Percentiles rank a stretch among this genome's conserved stretches.
Conservation (phyloP, 2,113 vertebrate species). For the Passer montanus region DNA sequence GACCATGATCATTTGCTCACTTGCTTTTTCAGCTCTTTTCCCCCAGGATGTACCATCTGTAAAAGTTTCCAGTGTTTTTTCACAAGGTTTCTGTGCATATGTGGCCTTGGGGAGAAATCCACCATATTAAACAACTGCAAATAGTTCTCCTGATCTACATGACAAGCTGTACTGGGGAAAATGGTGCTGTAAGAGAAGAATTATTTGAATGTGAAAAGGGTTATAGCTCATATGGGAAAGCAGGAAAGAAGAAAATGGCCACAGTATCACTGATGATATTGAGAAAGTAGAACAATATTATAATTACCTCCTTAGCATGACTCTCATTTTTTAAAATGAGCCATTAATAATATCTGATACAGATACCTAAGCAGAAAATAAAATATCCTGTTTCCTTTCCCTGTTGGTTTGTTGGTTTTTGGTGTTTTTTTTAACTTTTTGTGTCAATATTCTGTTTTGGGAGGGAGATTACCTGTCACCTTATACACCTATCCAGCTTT, state of each 20-base stretch:
- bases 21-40: background rate
- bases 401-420: background rate
- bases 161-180: background rate
- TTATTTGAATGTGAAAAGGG: background rate
- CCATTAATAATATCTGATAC: background rate
- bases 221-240: conserved; percentile 12
- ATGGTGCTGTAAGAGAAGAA: background rate
- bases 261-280: background rate
- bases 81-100: background rate
- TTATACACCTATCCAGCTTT: background rate
- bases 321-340: background rate
- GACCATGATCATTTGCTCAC: background rate
- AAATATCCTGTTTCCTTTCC: background rate
- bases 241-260: background rate
- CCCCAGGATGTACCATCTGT: background rate
- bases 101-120: conserved; percentile 12
- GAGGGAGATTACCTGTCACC: background rate
- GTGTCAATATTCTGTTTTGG: background rate
- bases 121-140: conserved; percentile 5
- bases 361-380: background rate
- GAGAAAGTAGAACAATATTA: background rate
- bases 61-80: background rate
- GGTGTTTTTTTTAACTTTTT: background rate
- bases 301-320: background rate
- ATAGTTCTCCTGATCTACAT: background rate